Evolutionary conservation across 2,113 vertebrate genomes (phyloP).

Genomic region (Elephas maximus): DNA sequence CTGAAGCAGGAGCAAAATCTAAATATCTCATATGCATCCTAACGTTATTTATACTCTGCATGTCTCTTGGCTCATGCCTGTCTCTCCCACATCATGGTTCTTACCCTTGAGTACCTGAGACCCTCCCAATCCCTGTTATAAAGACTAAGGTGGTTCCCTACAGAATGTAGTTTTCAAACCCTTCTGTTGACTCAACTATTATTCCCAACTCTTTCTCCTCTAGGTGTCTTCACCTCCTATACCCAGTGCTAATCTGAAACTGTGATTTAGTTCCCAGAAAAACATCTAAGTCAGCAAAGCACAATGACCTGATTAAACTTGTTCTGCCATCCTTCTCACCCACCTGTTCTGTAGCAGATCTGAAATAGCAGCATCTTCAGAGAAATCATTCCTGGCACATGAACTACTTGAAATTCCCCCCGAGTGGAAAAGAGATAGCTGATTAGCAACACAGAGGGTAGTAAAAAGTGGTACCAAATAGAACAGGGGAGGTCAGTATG

Average conservation of each 20-base stretch:
- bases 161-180: background rate
- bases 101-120: background rate
- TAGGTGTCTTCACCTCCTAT: background rate
- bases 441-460: background rate
- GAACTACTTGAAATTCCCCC: background rate
- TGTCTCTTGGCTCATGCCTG: background rate
- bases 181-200: background rate
- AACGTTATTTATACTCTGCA: background rate
- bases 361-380: background rate
- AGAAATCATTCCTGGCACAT: background rate
- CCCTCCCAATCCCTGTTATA: background rate
- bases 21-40: background rate
- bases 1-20: background rate
- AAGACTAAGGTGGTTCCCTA: background rate
- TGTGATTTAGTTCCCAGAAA: background rate
- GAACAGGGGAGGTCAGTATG: background rate
- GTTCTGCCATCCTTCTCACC: background rate
- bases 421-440: background rate
- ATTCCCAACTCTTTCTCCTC: background rate
- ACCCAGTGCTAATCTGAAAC: background rate
- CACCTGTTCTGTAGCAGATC: background rate
- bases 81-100: background rate
- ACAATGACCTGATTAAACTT: background rate
- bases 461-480: background rate
- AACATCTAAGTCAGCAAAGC: background rate